A percentile compares a stretch with the other conserved stretches of the same genome.
These are phyloP conservation scores for Mustela nigripes DNA, from an alignment of 2,113 vertebrate genomes.

Conservation along the genomic window DNA sequence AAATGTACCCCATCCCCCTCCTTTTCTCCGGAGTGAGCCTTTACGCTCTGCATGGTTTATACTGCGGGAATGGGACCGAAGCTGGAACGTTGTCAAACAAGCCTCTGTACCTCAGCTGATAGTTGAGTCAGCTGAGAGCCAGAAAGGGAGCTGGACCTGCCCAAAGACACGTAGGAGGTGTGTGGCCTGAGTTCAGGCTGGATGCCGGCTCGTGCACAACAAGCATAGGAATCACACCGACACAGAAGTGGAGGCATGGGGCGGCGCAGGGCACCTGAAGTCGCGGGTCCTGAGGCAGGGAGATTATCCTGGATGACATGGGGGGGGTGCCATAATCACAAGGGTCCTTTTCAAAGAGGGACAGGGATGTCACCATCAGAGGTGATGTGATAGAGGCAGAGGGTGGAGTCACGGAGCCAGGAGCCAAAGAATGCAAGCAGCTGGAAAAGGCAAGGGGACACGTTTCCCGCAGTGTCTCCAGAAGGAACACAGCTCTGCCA, in stretches of 20 bases:
- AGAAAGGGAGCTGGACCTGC: neutral
- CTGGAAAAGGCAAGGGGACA: neutral
- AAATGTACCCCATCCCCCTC: neutral
- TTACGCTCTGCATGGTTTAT: neutral
- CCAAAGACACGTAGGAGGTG: neutral
- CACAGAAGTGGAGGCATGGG: fast-evolving
- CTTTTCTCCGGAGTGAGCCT: neutral
- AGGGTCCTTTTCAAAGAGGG: neutral
- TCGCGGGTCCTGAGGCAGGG: neutral
- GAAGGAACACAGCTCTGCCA: neutral
- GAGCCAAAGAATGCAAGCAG: neutral
- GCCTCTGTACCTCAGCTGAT: neutral
- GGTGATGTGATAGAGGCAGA: neutral
- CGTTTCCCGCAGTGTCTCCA: neutral
- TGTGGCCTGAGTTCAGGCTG: neutral
- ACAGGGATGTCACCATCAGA: neutral
- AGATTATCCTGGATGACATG: neutral
- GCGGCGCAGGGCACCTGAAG: neutral
- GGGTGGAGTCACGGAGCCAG: neutral
- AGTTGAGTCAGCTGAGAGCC: neutral
- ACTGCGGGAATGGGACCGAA: neutral
- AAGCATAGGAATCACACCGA: neutral
- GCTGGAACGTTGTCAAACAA: neutral
- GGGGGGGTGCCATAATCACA: neutral
- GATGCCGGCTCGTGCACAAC: neutral